A percentile compares a stretch with the other conserved stretches of the same genome.
These are phyloP conservation scores for Verasper variegatus DNA, from an alignment of 2,113 vertebrate species.

Conservation along the genomic window DNA sequence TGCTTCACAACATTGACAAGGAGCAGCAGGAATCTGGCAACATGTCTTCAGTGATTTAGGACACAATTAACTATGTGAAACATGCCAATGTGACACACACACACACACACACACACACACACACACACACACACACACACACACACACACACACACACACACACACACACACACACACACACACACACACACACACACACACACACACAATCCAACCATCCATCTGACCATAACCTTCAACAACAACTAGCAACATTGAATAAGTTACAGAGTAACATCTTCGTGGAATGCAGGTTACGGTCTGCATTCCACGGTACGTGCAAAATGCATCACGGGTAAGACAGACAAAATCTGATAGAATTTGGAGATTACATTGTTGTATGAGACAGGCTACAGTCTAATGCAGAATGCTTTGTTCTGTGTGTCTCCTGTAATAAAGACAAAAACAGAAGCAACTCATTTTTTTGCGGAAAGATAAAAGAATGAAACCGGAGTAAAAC, in stretches of 20 bases:
- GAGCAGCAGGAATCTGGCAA: constrained; percentile 36
- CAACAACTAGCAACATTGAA: neutral
- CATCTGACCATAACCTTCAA: neutral
- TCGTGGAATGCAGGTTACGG: too few species aligned
- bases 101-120: constrained; percentile 10
- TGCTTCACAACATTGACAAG: constrained; percentile 38
- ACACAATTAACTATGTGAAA: too few species aligned
- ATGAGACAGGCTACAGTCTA: neutral
- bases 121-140: neutral
- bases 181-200: neutral
- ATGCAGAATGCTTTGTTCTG: neutral
- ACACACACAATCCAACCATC: neutral
- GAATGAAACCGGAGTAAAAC: neutral
- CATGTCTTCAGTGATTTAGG: constrained; percentile 35
- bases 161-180: constrained; percentile 17
- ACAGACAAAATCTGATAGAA: neutral
- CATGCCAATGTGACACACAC: too few species aligned
- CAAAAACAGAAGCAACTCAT: neutral
- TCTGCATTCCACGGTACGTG: too few species aligned
- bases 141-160: constrained; percentile 25
- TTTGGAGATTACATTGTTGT: neutral
- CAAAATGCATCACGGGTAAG: too few species aligned
- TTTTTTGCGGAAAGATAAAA: neutral
- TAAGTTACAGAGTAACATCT: too few species aligned
- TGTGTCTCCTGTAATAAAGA: neutral